Evolutionary conservation across 1,140 invertebrate genomes (phyloP).

Genomic region (Pentalonia nigronervosa): DNA sequence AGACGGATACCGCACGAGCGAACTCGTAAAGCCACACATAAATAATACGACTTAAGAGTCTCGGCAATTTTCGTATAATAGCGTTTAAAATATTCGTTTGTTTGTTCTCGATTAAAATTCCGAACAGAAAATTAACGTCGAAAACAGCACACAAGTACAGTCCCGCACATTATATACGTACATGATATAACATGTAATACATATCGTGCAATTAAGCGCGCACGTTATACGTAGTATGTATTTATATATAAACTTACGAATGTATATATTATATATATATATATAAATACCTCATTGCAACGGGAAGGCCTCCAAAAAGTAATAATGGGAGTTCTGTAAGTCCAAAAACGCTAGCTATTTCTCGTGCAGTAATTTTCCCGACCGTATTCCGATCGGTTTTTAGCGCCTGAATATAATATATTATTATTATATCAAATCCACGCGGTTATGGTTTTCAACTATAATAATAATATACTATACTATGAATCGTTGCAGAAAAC

Average conservation of each 20-base stretch:
- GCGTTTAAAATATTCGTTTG: not conserved
- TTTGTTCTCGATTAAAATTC: conserved; percentile 15
- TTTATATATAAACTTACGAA: too few species aligned
- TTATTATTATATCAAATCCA: not conserved
- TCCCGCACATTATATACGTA: not conserved
- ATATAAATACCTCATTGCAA: not conserved
- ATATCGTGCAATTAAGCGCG: not conserved
- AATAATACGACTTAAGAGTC: not conserved
- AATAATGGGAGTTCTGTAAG: not conserved
- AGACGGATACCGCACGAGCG: not conserved
- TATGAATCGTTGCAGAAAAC: not conserved
- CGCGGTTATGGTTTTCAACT: not conserved
- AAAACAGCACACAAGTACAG: not conserved
- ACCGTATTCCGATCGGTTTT: not conserved
- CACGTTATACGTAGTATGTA: not conserved
- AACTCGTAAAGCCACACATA: not conserved
- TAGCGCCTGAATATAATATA: not conserved
- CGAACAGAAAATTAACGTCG: not conserved
- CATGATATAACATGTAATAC: not conserved
- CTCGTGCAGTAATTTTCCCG: not conserved
- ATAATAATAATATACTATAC: not conserved
- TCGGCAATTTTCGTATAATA: not conserved
- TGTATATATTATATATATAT: not conserved
- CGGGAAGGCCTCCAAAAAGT: not conserved
- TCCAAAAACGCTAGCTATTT: not conserved